These are phyloP conservation scores for Salminus brasiliensis DNA, from an alignment of 2,113 vertebrate genomes.

Conservation along the genomic window DNA sequence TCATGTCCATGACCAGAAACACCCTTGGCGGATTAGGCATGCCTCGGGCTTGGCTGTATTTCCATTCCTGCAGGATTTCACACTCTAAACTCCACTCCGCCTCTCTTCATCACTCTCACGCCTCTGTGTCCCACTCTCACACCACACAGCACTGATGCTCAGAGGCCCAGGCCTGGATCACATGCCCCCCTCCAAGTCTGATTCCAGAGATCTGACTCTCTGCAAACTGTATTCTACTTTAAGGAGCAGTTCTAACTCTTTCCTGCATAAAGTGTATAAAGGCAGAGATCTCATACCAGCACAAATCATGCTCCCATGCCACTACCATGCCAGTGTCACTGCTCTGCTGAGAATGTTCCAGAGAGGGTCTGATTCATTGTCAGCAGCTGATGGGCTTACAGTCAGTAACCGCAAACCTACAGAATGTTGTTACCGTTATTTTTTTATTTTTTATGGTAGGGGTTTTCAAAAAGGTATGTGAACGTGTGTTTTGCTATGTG, in stretches of 20 bases:
- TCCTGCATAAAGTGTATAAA: too few species aligned
- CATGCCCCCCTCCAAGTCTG: not conserved
- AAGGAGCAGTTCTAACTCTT: not conserved
- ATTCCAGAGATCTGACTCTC: not conserved
- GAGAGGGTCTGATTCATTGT: too few species aligned
- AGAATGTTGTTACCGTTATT: too few species aligned
- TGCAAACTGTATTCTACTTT: not conserved
- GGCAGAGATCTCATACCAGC: too few species aligned
- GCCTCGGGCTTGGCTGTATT: slow-evolving; percentile 38
- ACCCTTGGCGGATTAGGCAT: slow-evolving; percentile 57
- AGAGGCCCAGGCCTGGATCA: not conserved
- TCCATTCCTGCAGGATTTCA: slow-evolving; percentile 53
- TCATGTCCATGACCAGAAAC: slow-evolving; percentile 50
- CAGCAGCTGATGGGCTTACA: too few species aligned
- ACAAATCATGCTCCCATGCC: too few species aligned
- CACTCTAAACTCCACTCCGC: slow-evolving; percentile 18
- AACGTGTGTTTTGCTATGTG: not conserved
- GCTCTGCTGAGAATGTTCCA: too few species aligned
- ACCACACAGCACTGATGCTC: slow-evolving; percentile 7
- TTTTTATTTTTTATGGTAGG: too few species aligned
- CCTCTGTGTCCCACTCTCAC: slow-evolving; percentile 19
- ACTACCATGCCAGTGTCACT: too few species aligned
- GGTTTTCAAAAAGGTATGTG: not conserved
- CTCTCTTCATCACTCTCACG: slow-evolving; percentile 16
- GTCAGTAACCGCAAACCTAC: too few species aligned